Conservation (phyloP, 2,888 invertebrate genomes). For the Apamea anceps region DNA sequence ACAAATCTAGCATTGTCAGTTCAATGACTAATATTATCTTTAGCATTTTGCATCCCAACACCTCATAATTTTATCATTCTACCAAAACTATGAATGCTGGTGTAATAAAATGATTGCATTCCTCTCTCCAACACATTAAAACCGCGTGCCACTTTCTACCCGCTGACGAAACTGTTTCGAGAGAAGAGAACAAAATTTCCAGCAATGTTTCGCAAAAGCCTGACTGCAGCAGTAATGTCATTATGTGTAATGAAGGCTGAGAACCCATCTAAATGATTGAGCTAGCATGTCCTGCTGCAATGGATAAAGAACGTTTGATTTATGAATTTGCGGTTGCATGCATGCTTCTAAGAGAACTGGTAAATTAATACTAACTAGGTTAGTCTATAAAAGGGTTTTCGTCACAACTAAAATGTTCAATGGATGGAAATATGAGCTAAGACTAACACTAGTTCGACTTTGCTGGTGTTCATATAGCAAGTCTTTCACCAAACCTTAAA, state of each 20-base stretch:
- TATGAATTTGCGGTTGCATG: conserved; percentile 40
- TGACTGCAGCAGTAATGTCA: conserved; percentile 46
- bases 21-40: neutral
- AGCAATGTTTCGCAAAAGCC: conserved; percentile 62
- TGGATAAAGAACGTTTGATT: conserved; percentile 33
- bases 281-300: conserved; percentile 42
- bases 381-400: neutral
- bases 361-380: conserved; percentile 33
- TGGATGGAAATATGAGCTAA: neutral
- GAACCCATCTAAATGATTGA: conserved; percentile 48
- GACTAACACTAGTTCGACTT: neutral
- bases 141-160: conserved; percentile 68
- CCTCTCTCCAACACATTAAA: conserved; percentile 52
- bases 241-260: conserved; percentile 56
- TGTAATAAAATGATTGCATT: conserved; percentile 53
- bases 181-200: conserved; percentile 59
- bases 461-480: neutral
- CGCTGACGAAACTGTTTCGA: conserved; percentile 62
- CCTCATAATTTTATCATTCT: neutral
- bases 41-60: neutral
- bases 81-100: conserved; percentile 42
- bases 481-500: neutral
- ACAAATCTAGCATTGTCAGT: neutral
- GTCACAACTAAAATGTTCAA: neutral
- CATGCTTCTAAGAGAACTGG: conserved; percentile 5